Percentiles rank a stretch among this genome's conserved stretches.
These are phyloP conservation scores for Boleophthalmus pectinirostris DNA, from an alignment of 2,113 vertebrate species.

Conservation along the genomic window DNA sequence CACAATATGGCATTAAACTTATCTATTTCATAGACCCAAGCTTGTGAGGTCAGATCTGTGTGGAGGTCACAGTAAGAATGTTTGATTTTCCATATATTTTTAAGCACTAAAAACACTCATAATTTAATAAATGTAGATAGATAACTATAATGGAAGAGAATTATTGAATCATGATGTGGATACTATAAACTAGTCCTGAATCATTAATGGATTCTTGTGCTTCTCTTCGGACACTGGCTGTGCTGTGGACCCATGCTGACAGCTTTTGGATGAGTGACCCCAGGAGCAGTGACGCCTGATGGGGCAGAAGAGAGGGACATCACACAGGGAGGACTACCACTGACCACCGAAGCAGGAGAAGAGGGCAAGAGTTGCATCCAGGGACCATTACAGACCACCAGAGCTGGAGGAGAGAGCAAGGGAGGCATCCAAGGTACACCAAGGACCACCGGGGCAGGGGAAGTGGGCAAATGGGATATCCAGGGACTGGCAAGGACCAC, in stretches of 20 bases:
- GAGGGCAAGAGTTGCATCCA: background rate
- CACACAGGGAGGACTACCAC: background rate
- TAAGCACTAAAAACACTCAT: too few species aligned
- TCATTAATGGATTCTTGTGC: background rate
- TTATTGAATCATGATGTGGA: too few species aligned
- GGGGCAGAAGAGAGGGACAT: background rate
- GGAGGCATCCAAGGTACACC: too few species aligned
- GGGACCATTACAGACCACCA: background rate
- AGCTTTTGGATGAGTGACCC: background rate
- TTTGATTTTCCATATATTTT: too few species aligned
- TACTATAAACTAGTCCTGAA: background rate
- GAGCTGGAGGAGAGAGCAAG: background rate
- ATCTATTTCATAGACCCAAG: too few species aligned
- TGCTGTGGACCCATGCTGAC: background rate
- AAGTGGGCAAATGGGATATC: background rate
- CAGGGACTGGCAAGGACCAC: background rate
- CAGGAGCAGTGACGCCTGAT: background rate
- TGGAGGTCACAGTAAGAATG: too few species aligned
- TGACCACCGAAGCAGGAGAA: background rate
- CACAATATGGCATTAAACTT: too few species aligned
- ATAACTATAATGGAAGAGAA: too few species aligned
- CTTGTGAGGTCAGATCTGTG: too few species aligned
- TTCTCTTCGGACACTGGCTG: background rate
- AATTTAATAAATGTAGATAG: too few species aligned
- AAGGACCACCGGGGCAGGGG: too few species aligned